phyloP scores from a whole-genome alignment of 2,888 invertebrate species.

The Gastrophysa polygoni region DNA sequence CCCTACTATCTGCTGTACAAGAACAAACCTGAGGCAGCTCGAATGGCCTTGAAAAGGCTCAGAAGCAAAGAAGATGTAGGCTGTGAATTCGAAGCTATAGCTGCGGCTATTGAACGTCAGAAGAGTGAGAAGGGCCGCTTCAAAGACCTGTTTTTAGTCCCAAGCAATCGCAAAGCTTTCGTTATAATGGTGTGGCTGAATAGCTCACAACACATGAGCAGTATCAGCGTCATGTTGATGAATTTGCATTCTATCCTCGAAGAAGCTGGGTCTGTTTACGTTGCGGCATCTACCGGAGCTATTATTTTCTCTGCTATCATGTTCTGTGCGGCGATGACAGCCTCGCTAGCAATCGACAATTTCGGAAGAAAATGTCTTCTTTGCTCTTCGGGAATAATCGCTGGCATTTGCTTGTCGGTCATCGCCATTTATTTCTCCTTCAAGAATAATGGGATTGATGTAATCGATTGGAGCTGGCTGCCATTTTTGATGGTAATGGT shows the following conservation, averaged over 20 bases:
- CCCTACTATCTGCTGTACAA: slow-evolving; percentile 54
- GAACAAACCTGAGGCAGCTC: slow-evolving; percentile 49
- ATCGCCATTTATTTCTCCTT: slow-evolving; percentile 54
- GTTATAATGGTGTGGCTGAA: slow-evolving; percentile 55
- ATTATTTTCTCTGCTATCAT: slow-evolving; percentile 55
- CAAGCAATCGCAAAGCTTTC: slow-evolving; percentile 55
- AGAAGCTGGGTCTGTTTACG: slow-evolving; percentile 51
- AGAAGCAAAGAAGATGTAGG: slow-evolving; percentile 48
- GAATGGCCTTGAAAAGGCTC: slow-evolving; percentile 47
- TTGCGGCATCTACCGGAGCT: slow-evolving; percentile 48
- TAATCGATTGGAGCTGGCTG: slow-evolving; percentile 44
- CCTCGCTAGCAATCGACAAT: slow-evolving; percentile 53
- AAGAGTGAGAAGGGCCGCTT: slow-evolving; percentile 51
- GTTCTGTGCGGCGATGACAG: slow-evolving; percentile 51
- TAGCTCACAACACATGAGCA: slow-evolving; percentile 55
- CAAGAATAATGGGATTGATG: slow-evolving; percentile 47
- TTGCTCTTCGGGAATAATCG: slow-evolving; percentile 49
- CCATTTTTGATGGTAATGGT: slow-evolving; percentile 50
- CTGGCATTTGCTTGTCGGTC: slow-evolving; percentile 50
- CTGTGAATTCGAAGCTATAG: slow-evolving; percentile 52
- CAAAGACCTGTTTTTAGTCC: slow-evolving; percentile 51
- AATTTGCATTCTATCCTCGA: slow-evolving; percentile 55
- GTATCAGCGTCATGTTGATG: slow-evolving; percentile 57
- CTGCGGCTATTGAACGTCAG: slow-evolving; percentile 51
- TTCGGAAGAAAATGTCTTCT: slow-evolving; percentile 53